phyloP scores from a whole-genome alignment of 2,888 invertebrate species.

The Euplagia quadripunctaria region DNA sequence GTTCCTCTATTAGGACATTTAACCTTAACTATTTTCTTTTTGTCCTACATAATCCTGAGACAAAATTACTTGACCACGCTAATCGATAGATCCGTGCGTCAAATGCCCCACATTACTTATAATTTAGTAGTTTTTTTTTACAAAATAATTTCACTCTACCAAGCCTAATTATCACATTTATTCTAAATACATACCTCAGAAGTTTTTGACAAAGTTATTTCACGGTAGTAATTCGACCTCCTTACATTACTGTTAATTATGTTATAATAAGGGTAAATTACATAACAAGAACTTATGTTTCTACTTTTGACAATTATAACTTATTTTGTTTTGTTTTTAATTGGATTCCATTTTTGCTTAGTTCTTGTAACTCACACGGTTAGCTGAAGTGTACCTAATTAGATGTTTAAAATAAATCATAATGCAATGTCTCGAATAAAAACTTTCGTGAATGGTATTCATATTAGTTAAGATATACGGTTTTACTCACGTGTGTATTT shows the following conservation, averaged over 20 bases:
- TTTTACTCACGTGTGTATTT: too few species aligned
- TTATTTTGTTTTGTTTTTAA: background rate
- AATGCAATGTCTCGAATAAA: too few species aligned
- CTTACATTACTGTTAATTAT: constrained; percentile 27
- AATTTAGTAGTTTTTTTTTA: background rate
- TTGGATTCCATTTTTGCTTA: background rate
- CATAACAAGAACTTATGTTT: background rate
- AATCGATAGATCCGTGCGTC: background rate
- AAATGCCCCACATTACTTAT: background rate
- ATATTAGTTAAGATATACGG: too few species aligned
- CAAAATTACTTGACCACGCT: background rate
- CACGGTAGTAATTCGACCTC: constrained; percentile 14
- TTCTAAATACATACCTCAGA: constrained; percentile 10
- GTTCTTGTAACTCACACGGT: too few species aligned
- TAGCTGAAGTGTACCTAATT: too few species aligned
- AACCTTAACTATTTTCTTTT: background rate
- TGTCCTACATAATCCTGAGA: background rate
- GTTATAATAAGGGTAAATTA: constrained; percentile 2
- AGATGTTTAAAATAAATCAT: too few species aligned
- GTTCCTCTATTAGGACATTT: too few species aligned
- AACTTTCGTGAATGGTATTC: too few species aligned
- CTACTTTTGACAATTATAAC: background rate
- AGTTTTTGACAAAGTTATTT: constrained; percentile 26
- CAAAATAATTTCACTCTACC: background rate
- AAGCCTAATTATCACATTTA: background rate